Evolutionary conservation across 2,797 vertebrate genomes (phyloP).

Genomic region (Rhyacichthys aspro): DNA sequence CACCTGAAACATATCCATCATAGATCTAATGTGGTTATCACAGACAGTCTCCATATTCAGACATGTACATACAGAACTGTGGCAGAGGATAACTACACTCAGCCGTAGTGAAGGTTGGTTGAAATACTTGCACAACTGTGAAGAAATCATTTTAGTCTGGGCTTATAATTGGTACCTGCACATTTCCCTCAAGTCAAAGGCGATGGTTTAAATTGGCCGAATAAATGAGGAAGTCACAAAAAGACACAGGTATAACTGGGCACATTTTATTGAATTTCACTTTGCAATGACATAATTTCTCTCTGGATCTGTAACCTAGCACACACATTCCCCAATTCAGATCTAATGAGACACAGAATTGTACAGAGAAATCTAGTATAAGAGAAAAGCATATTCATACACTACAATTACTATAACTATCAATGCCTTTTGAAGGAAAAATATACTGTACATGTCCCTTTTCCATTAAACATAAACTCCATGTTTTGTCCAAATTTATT

Average conservation of each 20-base stretch:
- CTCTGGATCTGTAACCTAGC: neutral
- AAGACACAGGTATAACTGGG: neutral
- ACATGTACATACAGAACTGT: too few relatives aligned
- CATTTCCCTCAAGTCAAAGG: conserved; percentile 15
- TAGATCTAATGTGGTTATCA: too few relatives aligned
- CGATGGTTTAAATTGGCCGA: conserved; percentile 8
- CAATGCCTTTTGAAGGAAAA: too few relatives aligned
- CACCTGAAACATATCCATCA: too few relatives aligned
- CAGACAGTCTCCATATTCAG: too few relatives aligned
- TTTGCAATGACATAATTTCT: conserved; percentile 6
- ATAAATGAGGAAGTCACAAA: conserved; percentile 26
- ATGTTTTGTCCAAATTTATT: too few relatives aligned
- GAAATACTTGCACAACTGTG: conserved; percentile 27
- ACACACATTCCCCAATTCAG: neutral
- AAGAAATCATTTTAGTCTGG: conserved; percentile 40
- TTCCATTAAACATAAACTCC: too few relatives aligned
- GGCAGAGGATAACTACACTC: too few relatives aligned
- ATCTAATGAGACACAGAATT: neutral
- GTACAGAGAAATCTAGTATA: neutral
- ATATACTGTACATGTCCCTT: too few relatives aligned
- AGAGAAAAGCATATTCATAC: neutral
- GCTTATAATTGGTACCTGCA: conserved; percentile 28
- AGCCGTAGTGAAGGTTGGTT: conserved; percentile 22
- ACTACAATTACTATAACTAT: too few relatives aligned
- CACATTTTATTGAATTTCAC: conserved; percentile 3